Evolutionary conservation across 2,113 vertebrate species (phyloP).

Genomic region (Oenanthe oenanthe): DNA sequence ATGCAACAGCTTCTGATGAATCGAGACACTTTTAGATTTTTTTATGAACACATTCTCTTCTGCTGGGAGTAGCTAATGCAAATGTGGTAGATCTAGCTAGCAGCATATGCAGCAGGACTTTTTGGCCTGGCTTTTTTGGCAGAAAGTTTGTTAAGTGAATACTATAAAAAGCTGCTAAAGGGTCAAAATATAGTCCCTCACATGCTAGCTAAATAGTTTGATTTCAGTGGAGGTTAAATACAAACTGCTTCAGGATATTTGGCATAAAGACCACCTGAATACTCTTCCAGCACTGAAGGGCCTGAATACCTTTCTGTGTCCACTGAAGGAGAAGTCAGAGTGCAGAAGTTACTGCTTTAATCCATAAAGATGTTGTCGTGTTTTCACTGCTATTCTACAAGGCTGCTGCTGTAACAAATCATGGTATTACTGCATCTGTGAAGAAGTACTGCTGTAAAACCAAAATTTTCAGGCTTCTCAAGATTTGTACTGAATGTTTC

Average conservation of each 20-base stretch:
- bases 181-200: not conserved
- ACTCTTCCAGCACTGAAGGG: not conserved
- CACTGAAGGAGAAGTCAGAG: not conserved
- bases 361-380: not conserved
- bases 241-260: not conserved
- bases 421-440: not conserved
- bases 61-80: not conserved
- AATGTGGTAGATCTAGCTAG: not conserved
- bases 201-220: not conserved
- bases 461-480: constrained; percentile 14
- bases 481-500: not conserved
- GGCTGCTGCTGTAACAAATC: constrained; percentile 1
- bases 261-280: not conserved
- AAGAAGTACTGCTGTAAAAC: constrained; percentile 23
- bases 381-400: not conserved
- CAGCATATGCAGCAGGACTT: not conserved
- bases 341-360: not conserved
- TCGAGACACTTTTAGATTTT: not conserved
- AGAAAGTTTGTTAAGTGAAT: not conserved
- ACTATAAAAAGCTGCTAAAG: constrained; percentile 4
- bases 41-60: constrained; percentile 7
- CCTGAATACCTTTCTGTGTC: not conserved
- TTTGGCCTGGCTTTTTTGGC: not conserved
- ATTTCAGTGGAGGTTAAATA: not conserved
- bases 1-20: not conserved